Evolutionary conservation across 2,113 vertebrate genomes (phyloP).

Genomic region (Mus pahari): DNA sequence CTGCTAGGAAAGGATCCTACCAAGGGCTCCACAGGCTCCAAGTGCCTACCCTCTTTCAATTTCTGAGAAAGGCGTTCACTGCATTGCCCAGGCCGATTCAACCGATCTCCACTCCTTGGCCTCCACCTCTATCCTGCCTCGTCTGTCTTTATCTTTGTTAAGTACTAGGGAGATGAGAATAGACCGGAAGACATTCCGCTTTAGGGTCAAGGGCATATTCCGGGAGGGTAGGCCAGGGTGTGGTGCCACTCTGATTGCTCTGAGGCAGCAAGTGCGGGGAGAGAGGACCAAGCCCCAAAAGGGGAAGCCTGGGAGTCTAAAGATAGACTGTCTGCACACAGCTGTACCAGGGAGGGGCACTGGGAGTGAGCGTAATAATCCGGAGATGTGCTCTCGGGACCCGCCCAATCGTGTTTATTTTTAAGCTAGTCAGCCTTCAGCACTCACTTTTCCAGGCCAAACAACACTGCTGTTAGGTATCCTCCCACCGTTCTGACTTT

Average conservation of each 20-base stretch:
- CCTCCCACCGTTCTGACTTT: background rate
- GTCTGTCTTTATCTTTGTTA: background rate
- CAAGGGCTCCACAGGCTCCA: too few species aligned
- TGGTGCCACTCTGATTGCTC: background rate
- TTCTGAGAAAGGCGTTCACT: background rate
- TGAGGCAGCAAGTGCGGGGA: background rate
- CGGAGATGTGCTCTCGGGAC: background rate
- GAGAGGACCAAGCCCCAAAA: background rate
- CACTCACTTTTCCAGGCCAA: background rate
- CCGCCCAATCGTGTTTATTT: background rate
- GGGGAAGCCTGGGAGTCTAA: slow-evolving; percentile 27
- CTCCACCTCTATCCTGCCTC: background rate
- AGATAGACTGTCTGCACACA: slow-evolving; percentile 52
- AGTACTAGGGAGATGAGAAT: background rate
- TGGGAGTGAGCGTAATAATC: background rate
- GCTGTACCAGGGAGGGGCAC: slow-evolving; percentile 53
- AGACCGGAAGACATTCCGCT: background rate
- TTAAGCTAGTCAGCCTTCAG: background rate
- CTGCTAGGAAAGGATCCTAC: background rate
- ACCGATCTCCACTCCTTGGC: background rate
- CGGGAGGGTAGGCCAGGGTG: background rate
- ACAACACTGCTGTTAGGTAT: background rate
- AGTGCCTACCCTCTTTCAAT: background rate
- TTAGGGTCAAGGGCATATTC: background rate
- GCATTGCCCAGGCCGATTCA: background rate